Percentiles rank a stretch among this genome's conserved stretches.
phyloP scores from a whole-genome alignment of 1,140 invertebrate species.

The Argopecten irradians region DNA sequence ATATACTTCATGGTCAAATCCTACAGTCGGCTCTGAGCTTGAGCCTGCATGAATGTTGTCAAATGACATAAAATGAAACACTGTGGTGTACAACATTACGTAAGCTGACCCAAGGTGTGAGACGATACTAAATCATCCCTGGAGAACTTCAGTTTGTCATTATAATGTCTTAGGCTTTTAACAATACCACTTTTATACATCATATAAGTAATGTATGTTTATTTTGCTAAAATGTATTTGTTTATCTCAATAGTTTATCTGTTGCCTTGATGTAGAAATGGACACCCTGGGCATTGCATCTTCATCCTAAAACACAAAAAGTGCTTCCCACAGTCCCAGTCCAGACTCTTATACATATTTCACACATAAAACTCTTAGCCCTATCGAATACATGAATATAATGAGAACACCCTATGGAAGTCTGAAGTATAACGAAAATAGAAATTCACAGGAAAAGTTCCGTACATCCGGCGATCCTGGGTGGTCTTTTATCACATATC shows the following conservation, averaged over 20 bases:
- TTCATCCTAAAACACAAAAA: not conserved
- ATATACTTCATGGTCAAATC: no score
- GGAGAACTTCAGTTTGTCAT: not conserved
- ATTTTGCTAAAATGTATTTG: not conserved
- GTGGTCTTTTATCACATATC: not conserved
- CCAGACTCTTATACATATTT: not conserved
- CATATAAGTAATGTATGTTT: not conserved
- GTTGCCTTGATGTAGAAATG: not conserved
- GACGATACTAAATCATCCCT: not conserved
- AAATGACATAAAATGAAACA: not conserved
- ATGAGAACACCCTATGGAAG: not conserved
- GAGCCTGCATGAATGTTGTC: no score
- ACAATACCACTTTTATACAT: not conserved
- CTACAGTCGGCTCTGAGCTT: no score
- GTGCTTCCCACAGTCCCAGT: not conserved
- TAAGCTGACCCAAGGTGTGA: not conserved
- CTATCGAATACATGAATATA: not conserved
- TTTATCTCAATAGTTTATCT: not conserved
- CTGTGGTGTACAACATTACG: not conserved
- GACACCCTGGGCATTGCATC: not conserved
- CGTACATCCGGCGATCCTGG: not conserved
- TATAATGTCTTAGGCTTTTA: not conserved
- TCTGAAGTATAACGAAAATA: not conserved
- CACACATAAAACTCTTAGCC: not conserved
- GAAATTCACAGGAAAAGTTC: not conserved